Percentiles rank a stretch among this genome's conserved stretches.
Evolutionary conservation across 1,140 invertebrate genomes (phyloP).

Genomic region (Calosoma granatense): DNA sequence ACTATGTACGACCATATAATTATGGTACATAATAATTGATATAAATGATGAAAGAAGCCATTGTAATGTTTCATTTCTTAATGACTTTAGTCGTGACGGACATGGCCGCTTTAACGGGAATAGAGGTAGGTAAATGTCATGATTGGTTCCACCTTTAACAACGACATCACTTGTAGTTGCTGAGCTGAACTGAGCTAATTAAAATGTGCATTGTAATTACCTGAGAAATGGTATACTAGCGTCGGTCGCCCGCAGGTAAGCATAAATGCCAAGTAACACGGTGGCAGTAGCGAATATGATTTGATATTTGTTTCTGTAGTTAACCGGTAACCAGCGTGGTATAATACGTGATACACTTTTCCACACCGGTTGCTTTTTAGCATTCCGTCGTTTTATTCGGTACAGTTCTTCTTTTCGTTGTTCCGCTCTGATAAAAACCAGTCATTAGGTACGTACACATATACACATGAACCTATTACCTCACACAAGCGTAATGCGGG

Average conservation of each 20-base stretch:
- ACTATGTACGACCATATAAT: too few species aligned
- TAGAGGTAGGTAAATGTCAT: conserved; percentile 2
- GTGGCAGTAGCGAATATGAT: conserved; percentile 40
- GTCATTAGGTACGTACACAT: conserved; percentile 9
- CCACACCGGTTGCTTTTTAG: conserved; percentile 25
- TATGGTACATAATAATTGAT: too few species aligned
- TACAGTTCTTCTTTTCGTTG: conserved; percentile 40
- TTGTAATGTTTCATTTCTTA: conserved; percentile 2
- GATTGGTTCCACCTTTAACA: conserved; percentile 3
- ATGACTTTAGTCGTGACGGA: not conserved
- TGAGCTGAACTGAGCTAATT: not conserved
- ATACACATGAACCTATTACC: not conserved
- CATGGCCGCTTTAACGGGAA: not conserved
- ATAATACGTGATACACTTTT: conserved; percentile 25
- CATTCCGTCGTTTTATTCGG: conserved; percentile 33
- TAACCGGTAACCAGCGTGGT: conserved; percentile 25
- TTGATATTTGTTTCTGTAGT: conserved; percentile 32
- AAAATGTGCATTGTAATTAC: conserved; percentile 20
- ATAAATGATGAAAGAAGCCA: too few species aligned
- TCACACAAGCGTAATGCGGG: too few species aligned
- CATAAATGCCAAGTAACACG: conserved; percentile 40
- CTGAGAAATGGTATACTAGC: conserved; percentile 21
- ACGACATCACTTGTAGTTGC: too few species aligned
- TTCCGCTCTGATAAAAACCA: conserved; percentile 35
- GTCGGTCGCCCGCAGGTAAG: conserved; percentile 36